These are phyloP conservation scores for Hipposideros armiger DNA, from an alignment of 2,113 vertebrate genomes.

Conservation along the genomic window DNA sequence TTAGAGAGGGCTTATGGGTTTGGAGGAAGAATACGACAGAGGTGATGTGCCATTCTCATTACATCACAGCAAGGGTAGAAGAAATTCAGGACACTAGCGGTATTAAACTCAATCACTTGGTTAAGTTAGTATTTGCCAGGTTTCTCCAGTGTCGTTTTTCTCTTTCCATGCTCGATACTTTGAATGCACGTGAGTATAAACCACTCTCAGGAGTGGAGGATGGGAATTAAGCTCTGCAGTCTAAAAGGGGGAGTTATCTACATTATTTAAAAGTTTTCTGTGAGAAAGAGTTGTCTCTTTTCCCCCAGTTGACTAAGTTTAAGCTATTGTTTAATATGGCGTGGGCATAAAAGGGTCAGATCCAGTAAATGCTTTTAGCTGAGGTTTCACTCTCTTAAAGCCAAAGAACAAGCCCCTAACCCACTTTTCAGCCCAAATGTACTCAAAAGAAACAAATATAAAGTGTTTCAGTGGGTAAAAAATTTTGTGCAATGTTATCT, in stretches of 20 bases:
- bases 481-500: not conserved
- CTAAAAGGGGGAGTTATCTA: not conserved
- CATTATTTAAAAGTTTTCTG: not conserved
- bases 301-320: slow-evolving; percentile 68
- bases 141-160: not conserved
- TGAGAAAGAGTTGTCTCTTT: not conserved
- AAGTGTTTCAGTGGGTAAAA: not conserved
- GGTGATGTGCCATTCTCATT: not conserved
- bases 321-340: slow-evolving; percentile 78
- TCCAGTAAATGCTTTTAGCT: slow-evolving; percentile 64
- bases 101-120: not conserved
- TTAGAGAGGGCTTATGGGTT: not conserved
- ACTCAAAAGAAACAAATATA: slow-evolving; percentile 68
- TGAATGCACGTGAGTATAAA: not conserved
- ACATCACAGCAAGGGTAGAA: not conserved
- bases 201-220: not conserved
- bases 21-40: not conserved
- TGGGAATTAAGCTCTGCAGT: not conserved
- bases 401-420: slow-evolving; percentile 39
- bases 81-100: not conserved
- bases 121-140: not conserved
- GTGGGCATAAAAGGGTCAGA: slow-evolving; percentile 68
- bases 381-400: slow-evolving; percentile 52
- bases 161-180: not conserved
- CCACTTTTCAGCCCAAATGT: slow-evolving; percentile 5